Percentiles rank a stretch among this genome's conserved stretches.
Evolutionary conservation across 2,113 vertebrate genomes (phyloP).

Genomic region (Alces alces): DNA sequence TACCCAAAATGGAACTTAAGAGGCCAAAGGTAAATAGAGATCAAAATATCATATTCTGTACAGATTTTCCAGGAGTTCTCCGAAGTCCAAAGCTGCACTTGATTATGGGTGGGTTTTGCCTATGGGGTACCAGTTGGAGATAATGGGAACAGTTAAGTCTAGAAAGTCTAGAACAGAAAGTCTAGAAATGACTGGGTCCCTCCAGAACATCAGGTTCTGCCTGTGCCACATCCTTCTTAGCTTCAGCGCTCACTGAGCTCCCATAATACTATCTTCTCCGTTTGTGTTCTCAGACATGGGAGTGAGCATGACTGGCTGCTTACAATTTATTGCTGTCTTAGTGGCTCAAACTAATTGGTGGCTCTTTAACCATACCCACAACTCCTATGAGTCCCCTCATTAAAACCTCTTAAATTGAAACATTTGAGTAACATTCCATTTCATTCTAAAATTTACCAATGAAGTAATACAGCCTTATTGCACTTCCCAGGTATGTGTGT

Average conservation of each 20-base stretch:
- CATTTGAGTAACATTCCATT: neutral
- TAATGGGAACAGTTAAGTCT: neutral
- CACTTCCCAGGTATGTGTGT: neutral
- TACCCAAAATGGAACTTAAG: neutral
- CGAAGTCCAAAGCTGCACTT: neutral
- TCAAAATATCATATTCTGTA: neutral
- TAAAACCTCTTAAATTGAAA: neutral
- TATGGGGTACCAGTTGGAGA: neutral
- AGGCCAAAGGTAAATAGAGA: neutral
- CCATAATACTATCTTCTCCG: neutral
- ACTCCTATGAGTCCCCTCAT: neutral
- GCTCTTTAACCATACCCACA: neutral
- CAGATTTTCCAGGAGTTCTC: neutral
- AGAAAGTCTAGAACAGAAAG: neutral
- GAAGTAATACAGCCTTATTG: neutral
- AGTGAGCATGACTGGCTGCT: neutral
- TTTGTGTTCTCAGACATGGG: neutral
- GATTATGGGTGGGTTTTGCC: neutral
- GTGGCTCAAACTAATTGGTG: neutral
- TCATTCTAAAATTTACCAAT: neutral
- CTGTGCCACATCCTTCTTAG: neutral
- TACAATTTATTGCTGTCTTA: neutral
- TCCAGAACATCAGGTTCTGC: neutral
- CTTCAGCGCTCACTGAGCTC: neutral
- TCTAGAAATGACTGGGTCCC: neutral